Percentiles rank a stretch among this genome's conserved stretches.
Evolutionary conservation across 2,113 vertebrate species (phyloP).

Genomic region (Ochotona curzoniae): DNA sequence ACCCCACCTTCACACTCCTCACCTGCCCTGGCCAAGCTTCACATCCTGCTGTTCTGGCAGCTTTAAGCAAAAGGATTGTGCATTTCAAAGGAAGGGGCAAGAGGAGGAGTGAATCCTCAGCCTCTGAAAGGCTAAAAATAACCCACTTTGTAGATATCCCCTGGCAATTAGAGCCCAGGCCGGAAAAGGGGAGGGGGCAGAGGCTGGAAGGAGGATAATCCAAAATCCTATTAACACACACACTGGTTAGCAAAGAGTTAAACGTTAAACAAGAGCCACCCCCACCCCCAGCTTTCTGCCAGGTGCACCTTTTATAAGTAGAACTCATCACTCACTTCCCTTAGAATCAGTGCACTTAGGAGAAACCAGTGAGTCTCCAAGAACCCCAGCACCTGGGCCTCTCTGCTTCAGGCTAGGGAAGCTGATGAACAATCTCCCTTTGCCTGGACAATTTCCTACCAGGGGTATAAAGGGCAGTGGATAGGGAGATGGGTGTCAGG

Average conservation of each 20-base stretch:
- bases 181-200: neutral
- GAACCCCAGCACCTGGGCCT: neutral
- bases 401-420: neutral
- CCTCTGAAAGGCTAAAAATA: slow-evolving; percentile 66
- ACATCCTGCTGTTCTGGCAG: neutral
- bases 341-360: neutral
- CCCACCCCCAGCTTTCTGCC: neutral
- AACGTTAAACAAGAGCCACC: slow-evolving; percentile 1
- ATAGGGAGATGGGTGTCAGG: neutral
- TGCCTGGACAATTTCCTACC: neutral
- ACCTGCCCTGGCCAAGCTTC: neutral
- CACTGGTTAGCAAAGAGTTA: slow-evolving; percentile 28
- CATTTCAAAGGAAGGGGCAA: slow-evolving; percentile 43
- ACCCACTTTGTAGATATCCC: slow-evolving; percentile 60
- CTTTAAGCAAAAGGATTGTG: slow-evolving; percentile 14
- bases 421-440: neutral
- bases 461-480: neutral
- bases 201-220: neutral
- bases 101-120: slow-evolving; percentile 29
- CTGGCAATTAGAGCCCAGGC: neutral
- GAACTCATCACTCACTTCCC: neutral
- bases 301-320: neutral
- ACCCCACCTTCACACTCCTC: neutral
- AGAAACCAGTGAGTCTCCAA: neutral
- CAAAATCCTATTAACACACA: neutral